These are phyloP conservation scores for Alviniconcha marisindica DNA, from an alignment of 1,140 invertebrate genomes.

Conservation along the genomic window DNA sequence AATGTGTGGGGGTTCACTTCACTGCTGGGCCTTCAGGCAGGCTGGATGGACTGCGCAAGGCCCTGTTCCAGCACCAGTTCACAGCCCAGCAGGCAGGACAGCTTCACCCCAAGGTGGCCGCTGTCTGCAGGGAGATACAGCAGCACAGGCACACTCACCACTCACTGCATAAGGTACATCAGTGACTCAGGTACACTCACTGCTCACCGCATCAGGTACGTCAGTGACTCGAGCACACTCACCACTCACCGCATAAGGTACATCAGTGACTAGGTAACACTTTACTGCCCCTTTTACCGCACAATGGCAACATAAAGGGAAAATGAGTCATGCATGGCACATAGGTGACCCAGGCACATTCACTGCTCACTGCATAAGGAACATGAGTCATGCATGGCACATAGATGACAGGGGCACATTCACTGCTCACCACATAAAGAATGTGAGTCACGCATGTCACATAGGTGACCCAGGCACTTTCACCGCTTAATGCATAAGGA, in stretches of 20 bases:
- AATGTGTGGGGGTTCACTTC: not conserved
- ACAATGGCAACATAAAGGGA: no score
- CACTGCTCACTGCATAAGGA: no score
- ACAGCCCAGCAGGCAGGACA: conserved; percentile 13
- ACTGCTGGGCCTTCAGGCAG: no score
- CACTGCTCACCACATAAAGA: no score
- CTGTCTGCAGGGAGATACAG: conserved; percentile 39
- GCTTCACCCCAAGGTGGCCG: conserved; percentile 39
- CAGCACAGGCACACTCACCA: not conserved
- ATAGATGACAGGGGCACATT: no score
- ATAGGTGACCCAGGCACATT: no score
- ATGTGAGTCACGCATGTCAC: no score
- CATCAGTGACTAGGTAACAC: not conserved
- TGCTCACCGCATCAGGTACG: not conserved
- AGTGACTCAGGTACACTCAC: not conserved
- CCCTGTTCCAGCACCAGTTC: conserved; percentile 34
- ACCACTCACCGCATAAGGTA: not conserved
- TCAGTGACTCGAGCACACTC: not conserved
- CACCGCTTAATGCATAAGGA: no score
- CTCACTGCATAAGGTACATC: not conserved
- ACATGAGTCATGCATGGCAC: no score
- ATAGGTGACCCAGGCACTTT: no score
- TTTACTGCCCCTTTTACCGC: no score
- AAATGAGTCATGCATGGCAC: no score
- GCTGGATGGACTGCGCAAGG: conserved; percentile 31